Percentiles rank a stretch among this genome's conserved stretches.
phyloP scores from a whole-genome alignment of 2,888 invertebrate genomes.

The Pachymerium ferrugineum region DNA sequence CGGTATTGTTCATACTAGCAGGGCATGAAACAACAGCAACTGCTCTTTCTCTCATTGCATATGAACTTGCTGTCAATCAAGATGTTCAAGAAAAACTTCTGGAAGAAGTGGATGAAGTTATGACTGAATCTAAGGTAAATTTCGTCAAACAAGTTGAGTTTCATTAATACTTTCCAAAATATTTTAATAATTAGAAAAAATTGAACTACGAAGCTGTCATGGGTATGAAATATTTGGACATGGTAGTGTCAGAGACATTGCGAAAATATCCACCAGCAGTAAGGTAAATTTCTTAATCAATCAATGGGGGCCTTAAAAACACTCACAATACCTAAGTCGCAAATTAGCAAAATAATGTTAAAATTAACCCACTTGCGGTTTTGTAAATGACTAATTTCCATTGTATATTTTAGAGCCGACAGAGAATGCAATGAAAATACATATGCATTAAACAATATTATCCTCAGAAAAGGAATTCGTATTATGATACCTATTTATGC shows the following conservation, averaged over 20 bases:
- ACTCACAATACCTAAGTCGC: too few relatives aligned
- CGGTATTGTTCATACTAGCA: conserved; percentile 30
- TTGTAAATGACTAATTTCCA: too few relatives aligned
- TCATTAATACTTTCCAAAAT: neutral
- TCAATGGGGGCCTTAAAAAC: too few relatives aligned
- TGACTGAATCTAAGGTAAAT: neutral
- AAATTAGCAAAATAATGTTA: too few relatives aligned
- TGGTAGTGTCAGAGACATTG: conserved; percentile 28
- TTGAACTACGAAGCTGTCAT: neutral
- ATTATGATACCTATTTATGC: conserved; percentile 27
- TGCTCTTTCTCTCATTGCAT: conserved; percentile 3
- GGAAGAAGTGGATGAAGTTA: conserved; percentile 29
- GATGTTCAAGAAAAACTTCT: conserved; percentile 31
- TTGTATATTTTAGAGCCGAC: conserved; percentile 29
- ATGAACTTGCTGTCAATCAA: conserved; percentile 26
- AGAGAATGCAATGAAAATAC: conserved; percentile 30
- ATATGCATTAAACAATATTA: conserved; percentile 28
- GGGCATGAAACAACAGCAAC: conserved; percentile 32
- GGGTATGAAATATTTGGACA: conserved; percentile 28
- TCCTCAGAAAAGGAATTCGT: conserved; percentile 29
- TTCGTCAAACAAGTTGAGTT: neutral
- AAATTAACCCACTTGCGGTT: too few relatives aligned
- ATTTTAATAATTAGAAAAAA: conserved; percentile 20
- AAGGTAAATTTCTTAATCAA: neutral
- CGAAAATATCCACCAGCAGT: conserved; percentile 21